Evolutionary conservation across 2,113 vertebrate genomes (phyloP), one percentile per base, ranked within the genome.

Genomic region (Rhea americana): DNA sequence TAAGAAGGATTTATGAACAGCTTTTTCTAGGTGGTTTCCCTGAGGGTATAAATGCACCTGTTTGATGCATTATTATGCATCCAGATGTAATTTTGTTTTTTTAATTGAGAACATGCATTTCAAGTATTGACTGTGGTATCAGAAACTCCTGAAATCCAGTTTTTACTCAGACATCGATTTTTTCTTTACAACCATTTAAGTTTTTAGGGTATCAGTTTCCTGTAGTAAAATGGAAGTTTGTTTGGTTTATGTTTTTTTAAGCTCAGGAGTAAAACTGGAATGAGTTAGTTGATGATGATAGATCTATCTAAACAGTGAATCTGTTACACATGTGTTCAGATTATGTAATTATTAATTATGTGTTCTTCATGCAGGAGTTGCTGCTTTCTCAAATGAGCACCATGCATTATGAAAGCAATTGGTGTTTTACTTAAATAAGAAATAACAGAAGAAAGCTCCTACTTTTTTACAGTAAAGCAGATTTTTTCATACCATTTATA

Each of bases 181-280:
- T 89, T 89, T 85, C 32, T 90, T 25, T 13, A 41, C 32, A 76
- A 17, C 25, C n/a, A 26, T 89, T 74, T 62, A 45, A 59, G 11
- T 82, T 95, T 47, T 9, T 65, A 53, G 17, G 14, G 26, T 82
- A 93, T 89, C 56, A 56, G 86, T 93, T 94, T 93, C 63, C 41
- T 73, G 0, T 11, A 41, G 26, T 65, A 76, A 85, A 92, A 76
- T 53, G 2, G n/a, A 84, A 51, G 7, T 28, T 82, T 71, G 9
- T 72, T 48, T 45, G 4, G 7, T 1, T 35, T 43, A 18, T 9
- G 1, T 8, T 32, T 74, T 37, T 66, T 80, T 80, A 53, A 47
- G 39, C 25, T 87, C 3, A 39, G 1, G 61, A 67, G n/a, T 89
- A 79, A 85, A 51, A 11, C 10, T 24, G 21, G 5, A 15, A 9